Evolutionary conservation across 2,797 vertebrate genomes (phyloP), one percentile per base, ranked within the genome.

Genomic region (Zalophus californianus): DNA sequence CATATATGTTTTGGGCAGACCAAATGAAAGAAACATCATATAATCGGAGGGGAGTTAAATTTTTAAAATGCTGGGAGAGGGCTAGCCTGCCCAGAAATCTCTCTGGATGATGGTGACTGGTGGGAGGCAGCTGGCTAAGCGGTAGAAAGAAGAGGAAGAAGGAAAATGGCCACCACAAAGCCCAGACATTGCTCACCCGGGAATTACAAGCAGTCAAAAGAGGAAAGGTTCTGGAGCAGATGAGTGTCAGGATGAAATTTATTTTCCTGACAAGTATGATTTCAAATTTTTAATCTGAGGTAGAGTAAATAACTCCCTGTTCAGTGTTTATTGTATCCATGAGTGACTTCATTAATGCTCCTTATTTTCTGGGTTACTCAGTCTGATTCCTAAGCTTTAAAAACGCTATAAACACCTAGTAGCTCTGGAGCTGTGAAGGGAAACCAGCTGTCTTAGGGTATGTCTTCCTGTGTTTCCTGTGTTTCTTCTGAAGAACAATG

Each of bases 391-490:
- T 66, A 60, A 54, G 41, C 38, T 96, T 92, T 90, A 50, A 94
- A 73, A 50, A 48, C 52, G 16, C 10, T 87, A 62, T 16, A 72
- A 96, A 56, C 15, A 48, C 8, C 38, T 85, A 25, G 21, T 44
- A 68, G 29, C 56, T 85, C 66, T 78, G 11, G 29, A 78, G 4
- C 9, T 89, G 70, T 32, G 75, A 88, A 35, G 32, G 89, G 93
- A 94, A 96, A 86, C 41, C 1, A 4, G 77, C 78, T 72, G 93
- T 96, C 92, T 64, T 15, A 48, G 90, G 60, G 93, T 75, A 78
- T 78, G 60, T 92, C 97, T 98, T 97, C 95, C 87, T 91, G 77
- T 56, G 35, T 72, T 97, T 96, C 95, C 93, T 12, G 6, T 32
- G 27, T 64, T 92, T 95, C 93, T 96, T 75, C 84, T 75, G 50